These are phyloP conservation scores for Dendrolimus kikuchii DNA, from an alignment of 1,140 invertebrate genomes.

Conservation along the genomic window DNA sequence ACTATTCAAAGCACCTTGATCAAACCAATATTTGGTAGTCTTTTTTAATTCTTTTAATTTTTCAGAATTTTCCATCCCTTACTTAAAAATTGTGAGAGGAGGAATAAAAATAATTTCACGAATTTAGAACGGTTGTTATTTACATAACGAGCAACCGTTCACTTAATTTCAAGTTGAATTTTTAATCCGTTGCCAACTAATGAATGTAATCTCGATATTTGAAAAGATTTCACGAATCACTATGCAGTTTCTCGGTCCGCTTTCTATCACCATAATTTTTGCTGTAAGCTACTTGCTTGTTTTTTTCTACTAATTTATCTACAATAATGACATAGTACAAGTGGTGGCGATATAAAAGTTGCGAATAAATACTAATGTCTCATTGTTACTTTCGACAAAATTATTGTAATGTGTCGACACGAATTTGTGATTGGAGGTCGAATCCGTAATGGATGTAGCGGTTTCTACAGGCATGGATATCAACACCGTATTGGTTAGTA, in stretches of 20 bases:
- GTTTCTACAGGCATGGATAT: background rate
- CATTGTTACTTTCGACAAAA: slow-evolving; percentile 32
- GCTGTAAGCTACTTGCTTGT: background rate
- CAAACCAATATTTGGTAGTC: too few species aligned
- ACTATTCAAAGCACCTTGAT: too few species aligned
- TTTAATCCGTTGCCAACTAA: background rate
- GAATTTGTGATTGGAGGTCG: slow-evolving; percentile 26
- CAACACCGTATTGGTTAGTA: background rate
- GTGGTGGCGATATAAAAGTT: slow-evolving; percentile 30
- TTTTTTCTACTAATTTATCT: background rate
- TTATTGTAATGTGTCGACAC: slow-evolving; percentile 24
- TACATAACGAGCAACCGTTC: background rate
- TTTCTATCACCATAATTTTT: slow-evolving; percentile 7
- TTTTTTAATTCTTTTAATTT: too few species aligned
- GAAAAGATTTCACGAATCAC: slow-evolving; percentile 1
- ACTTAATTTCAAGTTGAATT: slow-evolving; percentile 4
- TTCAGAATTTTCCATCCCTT: too few species aligned
- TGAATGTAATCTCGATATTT: background rate
- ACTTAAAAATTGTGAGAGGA: too few species aligned
- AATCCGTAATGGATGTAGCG: slow-evolving; percentile 11
- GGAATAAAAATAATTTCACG: too few species aligned
- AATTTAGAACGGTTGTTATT: slow-evolving; percentile 1
- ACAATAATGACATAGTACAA: background rate
- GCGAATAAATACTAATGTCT: slow-evolving; percentile 31
- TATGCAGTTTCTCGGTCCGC: slow-evolving; percentile 1